These are phyloP conservation scores for Linurgus olivaceus DNA, from an alignment of 2,797 vertebrate genomes.

Conservation along the genomic window DNA sequence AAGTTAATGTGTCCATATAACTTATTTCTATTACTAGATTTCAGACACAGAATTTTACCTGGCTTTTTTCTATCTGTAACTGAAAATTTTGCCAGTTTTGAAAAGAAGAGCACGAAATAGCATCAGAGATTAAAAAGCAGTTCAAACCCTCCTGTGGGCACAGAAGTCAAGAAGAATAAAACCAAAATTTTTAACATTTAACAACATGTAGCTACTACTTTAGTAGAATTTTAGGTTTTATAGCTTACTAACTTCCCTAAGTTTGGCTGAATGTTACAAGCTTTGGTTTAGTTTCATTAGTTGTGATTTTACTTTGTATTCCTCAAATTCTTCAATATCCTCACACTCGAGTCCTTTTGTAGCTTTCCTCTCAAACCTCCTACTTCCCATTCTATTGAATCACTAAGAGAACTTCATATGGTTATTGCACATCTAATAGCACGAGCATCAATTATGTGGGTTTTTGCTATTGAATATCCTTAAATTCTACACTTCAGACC, in stretches of 20 bases:
- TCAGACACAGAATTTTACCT: not conserved
- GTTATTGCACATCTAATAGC: not conserved
- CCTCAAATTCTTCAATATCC: not conserved
- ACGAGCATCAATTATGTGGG: not conserved
- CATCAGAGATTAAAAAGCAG: not conserved
- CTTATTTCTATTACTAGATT: constrained; percentile 26
- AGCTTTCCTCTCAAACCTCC: not conserved
- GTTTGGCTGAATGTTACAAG: not conserved
- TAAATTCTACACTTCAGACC: not conserved
- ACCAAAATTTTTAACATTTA: not conserved
- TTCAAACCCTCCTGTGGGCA: not conserved
- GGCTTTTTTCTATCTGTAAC: not conserved
- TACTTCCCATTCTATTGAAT: not conserved
- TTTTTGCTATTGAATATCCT: not conserved
- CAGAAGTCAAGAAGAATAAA: not conserved
- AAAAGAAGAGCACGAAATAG: not conserved
- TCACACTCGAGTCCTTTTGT: not conserved
- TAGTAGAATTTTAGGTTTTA: not conserved
- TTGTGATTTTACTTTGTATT: not conserved
- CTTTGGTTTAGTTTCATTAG: not conserved
- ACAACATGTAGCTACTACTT: not conserved
- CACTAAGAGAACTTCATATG: not conserved
- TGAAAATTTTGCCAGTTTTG: not conserved
- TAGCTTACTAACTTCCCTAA: not conserved
- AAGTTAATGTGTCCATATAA: constrained; percentile 7